phyloP scores from a whole-genome alignment of 2,113 vertebrate species.

The Mobula birostris region DNA sequence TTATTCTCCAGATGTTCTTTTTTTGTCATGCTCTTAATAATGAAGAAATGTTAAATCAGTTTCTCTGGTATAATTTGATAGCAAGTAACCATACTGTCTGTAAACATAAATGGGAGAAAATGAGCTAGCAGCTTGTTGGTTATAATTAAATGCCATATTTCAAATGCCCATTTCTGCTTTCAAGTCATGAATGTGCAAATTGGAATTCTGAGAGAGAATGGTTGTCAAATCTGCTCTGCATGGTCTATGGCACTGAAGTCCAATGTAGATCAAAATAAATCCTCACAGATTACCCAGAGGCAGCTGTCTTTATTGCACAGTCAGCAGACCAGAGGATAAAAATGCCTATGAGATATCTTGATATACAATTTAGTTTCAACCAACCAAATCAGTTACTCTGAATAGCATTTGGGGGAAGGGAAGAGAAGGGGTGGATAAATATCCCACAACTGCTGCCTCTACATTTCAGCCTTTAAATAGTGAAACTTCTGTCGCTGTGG shows the following conservation, averaged over 20 bases:
- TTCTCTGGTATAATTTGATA: background rate
- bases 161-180: constrained; percentile 3
- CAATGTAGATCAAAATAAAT: constrained; percentile 30
- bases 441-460: background rate
- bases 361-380: constrained; percentile 20
- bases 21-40: background rate
- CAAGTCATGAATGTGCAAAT: constrained; percentile 19
- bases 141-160: constrained; percentile 1
- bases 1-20: constrained; percentile 12
- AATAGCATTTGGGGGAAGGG: background rate
- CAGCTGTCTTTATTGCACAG: constrained; percentile 21
- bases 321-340: constrained; percentile 30
- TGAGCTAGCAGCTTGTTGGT: background rate
- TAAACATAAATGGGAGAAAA: background rate
- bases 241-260: background rate
- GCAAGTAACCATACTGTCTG: background rate
- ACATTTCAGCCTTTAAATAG: background rate
- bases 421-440: background rate
- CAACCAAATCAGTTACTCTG: background rate
- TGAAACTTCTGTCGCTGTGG: background rate
- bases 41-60: background rate
- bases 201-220: constrained; percentile 22
- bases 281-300: constrained; percentile 14
- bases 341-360: background rate
- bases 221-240: background rate